Base-by-base conservation (phyloP, 2,797 vertebrate genomes). In the Aplochiton taeniatus region DNA sequence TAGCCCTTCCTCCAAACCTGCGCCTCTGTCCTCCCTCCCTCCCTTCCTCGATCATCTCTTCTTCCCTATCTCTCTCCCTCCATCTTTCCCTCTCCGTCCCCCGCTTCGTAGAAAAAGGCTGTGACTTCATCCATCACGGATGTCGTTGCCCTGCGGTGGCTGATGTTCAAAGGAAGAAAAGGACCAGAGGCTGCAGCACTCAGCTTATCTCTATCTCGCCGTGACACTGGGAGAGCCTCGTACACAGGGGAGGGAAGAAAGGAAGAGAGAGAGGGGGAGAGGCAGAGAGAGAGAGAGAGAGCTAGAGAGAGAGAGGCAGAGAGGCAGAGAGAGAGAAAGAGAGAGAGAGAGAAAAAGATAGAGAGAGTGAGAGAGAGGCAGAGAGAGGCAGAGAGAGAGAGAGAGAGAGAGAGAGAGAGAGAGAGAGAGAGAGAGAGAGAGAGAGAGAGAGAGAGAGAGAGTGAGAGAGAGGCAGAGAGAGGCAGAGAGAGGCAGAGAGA, bases 271-370 rank as follows among this genome's bases (percentile, higher is more conserved):
- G 31, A 31, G 72, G 72, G 49, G n/a, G 49, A 51, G 49, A 19
- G 64, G 74, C 74, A 74, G 63, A 51, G 61, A 9, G 31, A 31
- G 31, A 31, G 31, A 31, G 62, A 11, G 31, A 16, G 44, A 57
- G 49, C 87, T 85, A 88, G 88, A 88, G 90, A 82, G 75, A 81
- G 84, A 89, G 87, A 91, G 87, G 90, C 89, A 94, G 92, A 91
- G 84, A 11, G 62, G 8, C 16, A 16, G 44, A 57, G 49, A 87
- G 86, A 88, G 88, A 88, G 91, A 82, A 74, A 81, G 84, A 89
- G 87, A 91, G 87, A 90, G 90, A 94, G 92, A 91, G 84, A 11
- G 31, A 76, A 84, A 31, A 6, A 31, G 31, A 31, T 2, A 66
- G 85, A 66, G 86, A 82, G 89, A 78, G 84, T 87, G 13, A 14